These are phyloP conservation scores for Anhinga anhinga DNA, from an alignment of 2,113 vertebrate species.

Conservation along the genomic window DNA sequence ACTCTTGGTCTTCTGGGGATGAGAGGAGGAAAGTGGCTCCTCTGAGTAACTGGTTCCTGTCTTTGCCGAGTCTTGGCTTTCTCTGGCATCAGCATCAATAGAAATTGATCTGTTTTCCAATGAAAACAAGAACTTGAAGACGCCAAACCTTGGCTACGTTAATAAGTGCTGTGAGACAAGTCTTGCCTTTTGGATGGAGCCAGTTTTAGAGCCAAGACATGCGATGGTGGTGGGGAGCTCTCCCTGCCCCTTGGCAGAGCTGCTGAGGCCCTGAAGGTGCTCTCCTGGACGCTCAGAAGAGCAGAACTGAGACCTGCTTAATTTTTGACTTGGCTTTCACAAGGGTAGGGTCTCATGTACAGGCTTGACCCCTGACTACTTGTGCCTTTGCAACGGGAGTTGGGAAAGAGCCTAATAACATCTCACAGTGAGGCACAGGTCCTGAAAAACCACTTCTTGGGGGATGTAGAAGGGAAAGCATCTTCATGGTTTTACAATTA, in stretches of 20 bases:
- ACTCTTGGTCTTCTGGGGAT: not conserved
- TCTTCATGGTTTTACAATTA: not conserved
- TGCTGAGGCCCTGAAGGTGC: not conserved
- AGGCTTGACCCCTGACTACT: not conserved
- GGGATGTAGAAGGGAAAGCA: not conserved
- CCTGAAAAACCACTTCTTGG: not conserved
- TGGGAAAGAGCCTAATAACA: not conserved
- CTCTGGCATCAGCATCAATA: not conserved
- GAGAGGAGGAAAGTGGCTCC: not conserved
- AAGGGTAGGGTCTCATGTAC: not conserved
- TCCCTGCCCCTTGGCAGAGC: not conserved
- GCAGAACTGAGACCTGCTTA: not conserved
- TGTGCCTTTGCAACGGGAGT: not conserved
- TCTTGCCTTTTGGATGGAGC: not conserved
- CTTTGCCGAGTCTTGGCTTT: not conserved
- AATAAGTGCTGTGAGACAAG: not conserved
- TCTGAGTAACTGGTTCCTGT: not conserved
- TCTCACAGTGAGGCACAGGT: not conserved
- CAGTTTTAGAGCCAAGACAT: not conserved
- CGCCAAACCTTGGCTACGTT: not conserved
- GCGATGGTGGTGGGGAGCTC: rapidly evolving
- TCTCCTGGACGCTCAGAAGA: rapidly evolving
- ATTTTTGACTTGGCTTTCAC: not conserved
- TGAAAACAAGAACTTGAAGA: not conserved
- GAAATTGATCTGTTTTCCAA: not conserved